Evolutionary conservation across 2,888 invertebrate genomes (phyloP).

Genomic region (Galerucella calmariensis): DNA sequence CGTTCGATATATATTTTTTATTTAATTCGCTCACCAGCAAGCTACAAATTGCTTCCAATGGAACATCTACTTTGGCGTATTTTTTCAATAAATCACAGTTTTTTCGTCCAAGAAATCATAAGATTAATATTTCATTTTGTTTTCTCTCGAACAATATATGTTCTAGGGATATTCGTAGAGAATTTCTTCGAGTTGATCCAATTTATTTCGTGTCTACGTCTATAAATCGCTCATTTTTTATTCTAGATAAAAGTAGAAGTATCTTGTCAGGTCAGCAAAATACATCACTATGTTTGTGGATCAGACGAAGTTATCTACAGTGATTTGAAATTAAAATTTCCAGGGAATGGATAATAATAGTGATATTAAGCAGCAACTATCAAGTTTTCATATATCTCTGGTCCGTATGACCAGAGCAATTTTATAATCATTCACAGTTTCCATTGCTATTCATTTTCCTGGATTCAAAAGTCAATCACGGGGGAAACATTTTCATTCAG

Average conservation of each 20-base stretch:
- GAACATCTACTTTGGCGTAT: neutral
- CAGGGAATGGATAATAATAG: too few relatives aligned
- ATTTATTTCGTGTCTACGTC: neutral
- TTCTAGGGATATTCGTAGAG: neutral
- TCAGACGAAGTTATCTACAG: neutral
- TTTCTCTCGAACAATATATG: neutral
- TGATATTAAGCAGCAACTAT: too few relatives aligned
- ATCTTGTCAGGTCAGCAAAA: neutral
- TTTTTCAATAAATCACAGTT: neutral
- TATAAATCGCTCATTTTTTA: constrained; percentile 1
- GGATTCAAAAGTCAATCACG: too few relatives aligned
- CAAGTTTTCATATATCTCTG: too few relatives aligned
- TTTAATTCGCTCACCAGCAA: neutral
- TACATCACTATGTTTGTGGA: neutral
- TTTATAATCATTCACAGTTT: too few relatives aligned
- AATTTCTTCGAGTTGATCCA: neutral
- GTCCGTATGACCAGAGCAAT: too few relatives aligned
- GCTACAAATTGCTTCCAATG: neutral
- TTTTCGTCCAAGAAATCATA: neutral
- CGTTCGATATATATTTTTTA: neutral
- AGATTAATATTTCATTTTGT: constrained; percentile 23
- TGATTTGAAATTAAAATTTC: neutral
- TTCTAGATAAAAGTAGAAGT: neutral
- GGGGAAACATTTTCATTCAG: too few relatives aligned
- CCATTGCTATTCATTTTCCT: too few relatives aligned